Evolutionary conservation across 2,888 invertebrate species (phyloP), one percentile per base, ranked within the genome.

Genomic region (Pachydiplax longipennis): DNA sequence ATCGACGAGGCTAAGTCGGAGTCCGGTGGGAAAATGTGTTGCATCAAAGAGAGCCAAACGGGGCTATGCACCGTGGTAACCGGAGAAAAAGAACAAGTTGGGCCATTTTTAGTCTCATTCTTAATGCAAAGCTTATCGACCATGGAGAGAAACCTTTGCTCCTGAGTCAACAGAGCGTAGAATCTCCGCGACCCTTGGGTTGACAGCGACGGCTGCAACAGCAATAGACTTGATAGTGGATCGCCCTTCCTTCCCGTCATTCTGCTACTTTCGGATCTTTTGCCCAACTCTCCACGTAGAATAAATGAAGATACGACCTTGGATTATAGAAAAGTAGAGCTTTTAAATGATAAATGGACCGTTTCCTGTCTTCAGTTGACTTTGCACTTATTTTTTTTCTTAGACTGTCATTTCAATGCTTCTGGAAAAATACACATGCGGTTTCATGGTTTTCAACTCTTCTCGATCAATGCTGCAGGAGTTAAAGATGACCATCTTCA

Each of bases 121-220:
- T 87, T 87, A 87, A 87, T 87, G 87, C 87, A 87, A 65, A 87
- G 87, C 87, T 87, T 87, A 87, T 87, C 87, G 87, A 87, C 53
- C 87, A 18, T 37, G 31, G 22, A 22, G 65, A 22, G 35, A 40
- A 37, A 22, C 6, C 12, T 13, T 37, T 18, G 35, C 83, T n/a
- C 31, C 65, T 61, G 40, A 87, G 87, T 87, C 87, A 65, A 65
- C 65, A 87, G 61, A 15, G 65, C 61, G 15, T 37, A 12, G 87
- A 25, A n/a, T 37, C 37, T n/a, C n/a, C 12, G 37, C 37, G 87
- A 61, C 87, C 87, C 61, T 5, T 13, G 87, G 61, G 58, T 87
- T 22, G 31, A 35, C 53, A 58, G 8, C n/a, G 31, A 53, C 10
- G 25, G 15, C n/a, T 31, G 10, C 48, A 22, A 12, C 25, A 25